Evolutionary conservation across 2,797 vertebrate genomes (phyloP), one percentile per base, ranked within the genome.

Genomic region (Dendrocincla tyrannina): DNA sequence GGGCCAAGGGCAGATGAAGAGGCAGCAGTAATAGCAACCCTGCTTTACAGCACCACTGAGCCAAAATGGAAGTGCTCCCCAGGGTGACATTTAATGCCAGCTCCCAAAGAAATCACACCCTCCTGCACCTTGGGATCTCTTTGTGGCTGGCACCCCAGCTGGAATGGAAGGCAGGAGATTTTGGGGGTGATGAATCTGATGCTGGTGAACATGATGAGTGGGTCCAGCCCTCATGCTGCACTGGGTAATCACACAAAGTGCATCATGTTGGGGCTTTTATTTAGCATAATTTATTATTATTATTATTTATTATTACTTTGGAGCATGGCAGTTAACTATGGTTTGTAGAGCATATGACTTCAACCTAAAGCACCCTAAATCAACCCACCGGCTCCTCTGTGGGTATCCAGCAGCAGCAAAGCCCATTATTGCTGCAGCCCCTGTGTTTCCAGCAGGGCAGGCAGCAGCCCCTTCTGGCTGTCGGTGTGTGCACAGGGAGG

Each of bases 401-500:
- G 66, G 52, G 28, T 76, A n/a, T 77, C 33, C 1, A 1, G 52
- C 49, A 56, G 37, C 64, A 76, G 74, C 30, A 55, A 62, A 85
- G 2, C 53, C 42, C 3, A 2, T 3, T 53, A 46, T 72, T 91
- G 46, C 32, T 2, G 2, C 28, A 55, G 49, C 2, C 33, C 19
- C 24, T 33, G 22, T 0, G 1, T 24, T 81, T 56, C 37, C 5
- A 1, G 16, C 0, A 3, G 13, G 32, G 35, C 12, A 35, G 56
- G 33, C 47, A 53, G 37, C 41, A 58, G 67, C 66, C 50, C 8
- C 39, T 86, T 33, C 53, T 37, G 49, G 15, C n/a, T 42, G 3
- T 20, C 0, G 0, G 13, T 10, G 60, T 2, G 2, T 5, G 7
- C n/a, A 14, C 12, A 10, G 18, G 16, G 44, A 66, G 18, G 11